Conservation (phyloP, 1,140 invertebrate species). For the Eumeta japonica region DNA sequence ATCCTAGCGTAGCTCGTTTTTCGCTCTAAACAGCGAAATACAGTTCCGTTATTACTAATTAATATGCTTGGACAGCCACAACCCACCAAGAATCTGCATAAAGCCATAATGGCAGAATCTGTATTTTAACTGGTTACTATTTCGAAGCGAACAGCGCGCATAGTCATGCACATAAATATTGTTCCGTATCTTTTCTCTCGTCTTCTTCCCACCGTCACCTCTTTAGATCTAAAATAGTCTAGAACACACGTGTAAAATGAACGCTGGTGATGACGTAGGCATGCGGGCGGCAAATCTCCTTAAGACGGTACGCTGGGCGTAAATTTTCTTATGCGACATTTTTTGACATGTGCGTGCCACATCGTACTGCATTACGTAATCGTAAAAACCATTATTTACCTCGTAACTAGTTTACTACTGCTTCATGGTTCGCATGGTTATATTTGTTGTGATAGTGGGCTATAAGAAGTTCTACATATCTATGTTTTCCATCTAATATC, state of each 20-base stretch:
- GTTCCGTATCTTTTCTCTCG: conserved; percentile 26
- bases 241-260: conserved; percentile 14
- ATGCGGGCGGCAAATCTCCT: conserved; percentile 2
- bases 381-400: no score
- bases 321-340: no score
- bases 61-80: conserved; percentile 14
- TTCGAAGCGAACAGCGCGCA: conserved; percentile 20
- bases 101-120: conserved; percentile 20
- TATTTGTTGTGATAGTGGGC: no score
- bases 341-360: no score
- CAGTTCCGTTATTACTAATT: conserved; percentile 27
- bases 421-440: no score
- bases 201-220: conserved; percentile 13
- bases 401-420: no score
- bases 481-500: no score
- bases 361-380: no score
- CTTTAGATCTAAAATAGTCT: conserved; percentile 23
- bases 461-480: no score
- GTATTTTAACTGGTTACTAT: conserved; percentile 13
- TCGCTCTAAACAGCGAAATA: conserved; percentile 25
- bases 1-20: conserved; percentile 14
- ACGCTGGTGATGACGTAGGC: conserved; percentile 5
- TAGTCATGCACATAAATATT: conserved; percentile 23
- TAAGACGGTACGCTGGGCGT: neutral
- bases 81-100: conserved; percentile 19